phyloP scores from a whole-genome alignment of 2,113 vertebrate genomes.

The Tautogolabrus adspersus region DNA sequence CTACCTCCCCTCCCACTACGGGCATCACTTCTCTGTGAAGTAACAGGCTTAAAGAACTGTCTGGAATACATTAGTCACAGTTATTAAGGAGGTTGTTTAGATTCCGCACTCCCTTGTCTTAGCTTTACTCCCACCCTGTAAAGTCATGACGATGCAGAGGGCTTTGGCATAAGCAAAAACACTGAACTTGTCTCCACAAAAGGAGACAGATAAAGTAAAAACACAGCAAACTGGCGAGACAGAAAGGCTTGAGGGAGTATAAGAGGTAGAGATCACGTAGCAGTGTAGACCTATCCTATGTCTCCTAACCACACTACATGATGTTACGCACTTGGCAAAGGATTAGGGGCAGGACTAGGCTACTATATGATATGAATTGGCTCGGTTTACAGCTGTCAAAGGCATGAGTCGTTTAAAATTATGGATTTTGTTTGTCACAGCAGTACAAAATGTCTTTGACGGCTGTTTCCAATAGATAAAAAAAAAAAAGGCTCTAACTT shows the following conservation, averaged over 20 bases:
- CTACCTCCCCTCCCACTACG: slow-evolving; percentile 32
- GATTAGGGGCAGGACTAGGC: slow-evolving; percentile 4
- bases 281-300: slow-evolving; percentile 5
- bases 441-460: background rate
- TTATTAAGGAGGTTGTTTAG: slow-evolving; percentile 78
- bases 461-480: background rate
- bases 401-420: background rate
- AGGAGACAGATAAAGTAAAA: slow-evolving; percentile 21
- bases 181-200: slow-evolving; percentile 30
- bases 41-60: slow-evolving; percentile 64
- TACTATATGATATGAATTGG: slow-evolving; percentile 14
- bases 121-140: slow-evolving; percentile 31
- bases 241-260: background rate
- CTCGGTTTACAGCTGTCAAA: slow-evolving; percentile 1
- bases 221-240: background rate
- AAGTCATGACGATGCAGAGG: slow-evolving; percentile 56
- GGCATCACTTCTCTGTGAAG: slow-evolving; percentile 51
- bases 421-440: background rate
- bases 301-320: slow-evolving; percentile 33
- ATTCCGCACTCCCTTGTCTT: slow-evolving; percentile 64
- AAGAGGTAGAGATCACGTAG: slow-evolving; percentile 35
- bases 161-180: slow-evolving; percentile 56
- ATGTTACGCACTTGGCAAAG: slow-evolving; percentile 42
- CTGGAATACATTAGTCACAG: slow-evolving; percentile 81
- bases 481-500: background rate